phyloP scores from a whole-genome alignment of 2,888 invertebrate genomes.

The Sesia bembeciformis region DNA sequence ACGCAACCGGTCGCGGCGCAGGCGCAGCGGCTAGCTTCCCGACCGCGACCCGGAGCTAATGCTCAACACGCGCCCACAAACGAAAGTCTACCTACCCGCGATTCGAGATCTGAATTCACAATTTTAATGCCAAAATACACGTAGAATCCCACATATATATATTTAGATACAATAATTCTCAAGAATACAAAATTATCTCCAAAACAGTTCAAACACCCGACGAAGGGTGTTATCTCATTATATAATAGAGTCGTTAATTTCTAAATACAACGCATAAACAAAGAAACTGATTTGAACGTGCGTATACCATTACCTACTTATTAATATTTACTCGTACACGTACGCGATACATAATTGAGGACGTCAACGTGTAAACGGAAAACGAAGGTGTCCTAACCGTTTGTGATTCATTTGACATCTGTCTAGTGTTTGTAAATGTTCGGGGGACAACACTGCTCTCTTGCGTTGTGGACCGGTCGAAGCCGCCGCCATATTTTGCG shows the following conservation, averaged over 20 bases:
- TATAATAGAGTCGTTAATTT: conserved; percentile 18
- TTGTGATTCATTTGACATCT: too few species aligned
- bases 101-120: neutral
- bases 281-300: conserved; percentile 18
- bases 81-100: conserved; percentile 10
- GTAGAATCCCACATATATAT: too few species aligned
- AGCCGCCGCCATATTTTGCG: conserved; percentile 1
- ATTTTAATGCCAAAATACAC: neutral
- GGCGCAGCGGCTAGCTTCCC: neutral
- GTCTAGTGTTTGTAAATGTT: neutral
- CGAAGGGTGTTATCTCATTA: too few species aligned
- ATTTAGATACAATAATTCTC: too few species aligned
- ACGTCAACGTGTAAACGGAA: too few species aligned
- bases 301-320: conserved; percentile 18
- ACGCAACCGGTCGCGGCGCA: neutral
- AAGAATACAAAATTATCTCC: too few species aligned
- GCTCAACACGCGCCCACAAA: conserved; percentile 3
- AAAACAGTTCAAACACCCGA: too few species aligned
- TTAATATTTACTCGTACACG: too few species aligned
- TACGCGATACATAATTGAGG: too few species aligned
- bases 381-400: too few species aligned
- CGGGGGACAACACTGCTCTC: neutral
- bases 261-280: conserved; percentile 31
- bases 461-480: neutral
- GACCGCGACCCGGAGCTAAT: neutral